Evolutionary conservation across 2,888 invertebrate species (phyloP).

Genomic region (Eupithecia subumbrata): DNA sequence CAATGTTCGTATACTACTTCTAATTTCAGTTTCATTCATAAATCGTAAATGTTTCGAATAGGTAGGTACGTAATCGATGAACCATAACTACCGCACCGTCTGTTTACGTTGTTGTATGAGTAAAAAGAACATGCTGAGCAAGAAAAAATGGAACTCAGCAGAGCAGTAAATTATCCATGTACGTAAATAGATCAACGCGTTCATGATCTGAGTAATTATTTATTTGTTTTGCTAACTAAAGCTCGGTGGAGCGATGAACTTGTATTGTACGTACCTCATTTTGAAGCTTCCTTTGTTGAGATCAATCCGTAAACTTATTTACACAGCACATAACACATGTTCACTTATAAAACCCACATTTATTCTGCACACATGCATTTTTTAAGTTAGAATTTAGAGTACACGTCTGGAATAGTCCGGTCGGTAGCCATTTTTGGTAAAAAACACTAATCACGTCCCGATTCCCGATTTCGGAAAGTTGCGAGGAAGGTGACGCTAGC

Average conservation of each 20-base stretch:
- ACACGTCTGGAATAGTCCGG: conserved; percentile 65
- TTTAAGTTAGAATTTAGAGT: conserved; percentile 67
- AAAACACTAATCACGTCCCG: conserved; percentile 69
- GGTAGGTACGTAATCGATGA: conserved; percentile 66
- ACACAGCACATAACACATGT: conserved; percentile 80
- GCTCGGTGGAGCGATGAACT: conserved; percentile 73
- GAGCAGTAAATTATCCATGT: conserved; percentile 64
- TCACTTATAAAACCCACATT: conserved; percentile 81
- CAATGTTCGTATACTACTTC: conserved; percentile 49
- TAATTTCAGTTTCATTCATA: conserved; percentile 74
- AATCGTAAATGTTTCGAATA: conserved; percentile 68
- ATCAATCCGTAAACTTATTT: conserved; percentile 80
- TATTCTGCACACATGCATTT: conserved; percentile 72
- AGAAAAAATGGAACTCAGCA: conserved; percentile 59
- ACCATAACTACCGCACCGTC: conserved; percentile 60
- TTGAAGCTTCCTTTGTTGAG: conserved; percentile 79
- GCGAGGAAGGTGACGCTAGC: conserved; percentile 74
- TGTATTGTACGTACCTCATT: conserved; percentile 79
- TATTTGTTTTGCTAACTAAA: conserved; percentile 81
- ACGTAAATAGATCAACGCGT: conserved; percentile 73
- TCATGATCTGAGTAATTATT: conserved; percentile 70
- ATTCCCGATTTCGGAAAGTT: conserved; percentile 73
- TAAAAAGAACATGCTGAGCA: conserved; percentile 56
- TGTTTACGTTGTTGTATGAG: conserved; percentile 73
- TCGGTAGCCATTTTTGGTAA: conserved; percentile 81